Base-by-base conservation (phyloP, 2,797 vertebrate genomes). In the Pelobates cultripes region DNA sequence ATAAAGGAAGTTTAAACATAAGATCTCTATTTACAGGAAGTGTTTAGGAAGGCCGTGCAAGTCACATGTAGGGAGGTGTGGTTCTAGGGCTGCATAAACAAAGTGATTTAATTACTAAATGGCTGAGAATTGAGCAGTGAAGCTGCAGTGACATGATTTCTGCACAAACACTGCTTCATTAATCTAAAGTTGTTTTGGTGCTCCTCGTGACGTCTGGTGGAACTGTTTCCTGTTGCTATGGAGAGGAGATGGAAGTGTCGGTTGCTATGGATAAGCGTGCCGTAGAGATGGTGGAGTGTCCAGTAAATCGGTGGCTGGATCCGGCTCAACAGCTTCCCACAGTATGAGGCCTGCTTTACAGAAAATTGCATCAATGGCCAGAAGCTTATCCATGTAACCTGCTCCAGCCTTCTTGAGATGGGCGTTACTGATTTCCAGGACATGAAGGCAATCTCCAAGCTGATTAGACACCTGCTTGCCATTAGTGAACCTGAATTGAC, bases 321-420 rank as follows among this genome's bases (percentile, higher is more conserved):
- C 82, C 89, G 88, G 61, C 87, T 85, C 17, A 80, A 96, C 77
- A 96, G 96, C 86, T 97, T 94, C 84, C 92, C 96, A 3, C 94
- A 97, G 0, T 97, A 98, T 83, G 90, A 98, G 96, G 94, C 88
- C 5, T 97, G 97, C 88, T 97, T 99, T 88, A 94, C 88, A 0
- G 85, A 92, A 85, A 98, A 98, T 85, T 81, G 90, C 87, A 91
- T 98, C 92, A 94, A 84, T 47, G 96, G 97, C 80, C 93, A 87
- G 85, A 97, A 96, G 86, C 95, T 99, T 72, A 94, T 98, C 88
- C 90, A 94, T 41, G 89, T 93, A 0, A 94, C 93, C 68, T 95
- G 95, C 77, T 85, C 70, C 82, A 92, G 86, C 85, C 90, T 98
- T 73, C 96, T 96, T 66, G 93, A 89, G 88, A 88, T 97, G 2